Evolutionary conservation across 2,797 vertebrate species (phyloP).

Genomic region (Phyllotis vaccarum): DNA sequence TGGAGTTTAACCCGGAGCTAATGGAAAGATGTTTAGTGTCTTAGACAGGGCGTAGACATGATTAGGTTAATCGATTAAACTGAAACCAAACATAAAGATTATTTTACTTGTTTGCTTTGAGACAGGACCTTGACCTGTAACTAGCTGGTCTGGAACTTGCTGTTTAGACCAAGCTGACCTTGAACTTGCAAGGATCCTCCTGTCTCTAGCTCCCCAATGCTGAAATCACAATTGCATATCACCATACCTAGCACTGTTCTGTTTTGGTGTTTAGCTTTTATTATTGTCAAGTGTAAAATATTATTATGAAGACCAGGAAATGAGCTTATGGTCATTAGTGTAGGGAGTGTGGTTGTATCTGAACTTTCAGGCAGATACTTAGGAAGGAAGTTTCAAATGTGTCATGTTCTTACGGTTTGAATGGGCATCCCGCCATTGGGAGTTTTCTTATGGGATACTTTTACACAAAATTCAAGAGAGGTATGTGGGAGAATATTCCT

Average conservation of each 20-base stretch:
- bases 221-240: neutral
- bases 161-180: neutral
- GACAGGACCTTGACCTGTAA: neutral
- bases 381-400: neutral
- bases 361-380: neutral
- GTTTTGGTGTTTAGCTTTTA: conserved; percentile 2
- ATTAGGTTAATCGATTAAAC: neutral
- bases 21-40: neutral
- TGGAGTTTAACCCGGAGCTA: neutral
- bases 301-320: neutral
- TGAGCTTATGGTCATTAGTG: neutral
- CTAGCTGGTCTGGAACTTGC: neutral
- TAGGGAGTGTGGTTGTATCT: neutral
- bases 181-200: neutral
- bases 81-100: neutral
- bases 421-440: neutral
- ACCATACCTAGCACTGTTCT: neutral
- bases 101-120: neutral
- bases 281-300: neutral
- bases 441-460: neutral
- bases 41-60: neutral
- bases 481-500: neutral
- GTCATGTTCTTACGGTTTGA: neutral
- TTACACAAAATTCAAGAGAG: neutral
- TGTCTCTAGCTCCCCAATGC: too few species aligned